Conservation (phyloP, 2,113 vertebrate species). For the Bucco capensis region DNA sequence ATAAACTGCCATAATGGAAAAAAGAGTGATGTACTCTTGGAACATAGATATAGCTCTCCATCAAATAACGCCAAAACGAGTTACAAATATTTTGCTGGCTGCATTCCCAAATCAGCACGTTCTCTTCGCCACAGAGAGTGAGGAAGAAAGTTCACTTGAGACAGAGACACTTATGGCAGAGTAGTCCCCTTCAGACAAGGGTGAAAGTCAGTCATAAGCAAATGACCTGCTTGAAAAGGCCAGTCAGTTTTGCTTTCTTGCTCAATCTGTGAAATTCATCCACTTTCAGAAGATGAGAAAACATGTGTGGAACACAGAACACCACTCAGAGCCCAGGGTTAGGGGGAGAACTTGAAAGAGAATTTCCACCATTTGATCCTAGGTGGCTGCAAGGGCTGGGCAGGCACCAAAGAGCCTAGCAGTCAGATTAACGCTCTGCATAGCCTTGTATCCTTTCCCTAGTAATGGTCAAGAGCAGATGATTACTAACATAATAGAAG, state of each 20-base stretch:
- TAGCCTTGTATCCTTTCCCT: not conserved
- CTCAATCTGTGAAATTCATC: conserved; percentile 13
- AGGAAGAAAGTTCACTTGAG: conserved; percentile 20
- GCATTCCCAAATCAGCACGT: not conserved
- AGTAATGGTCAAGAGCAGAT: not conserved
- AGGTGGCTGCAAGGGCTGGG: not conserved
- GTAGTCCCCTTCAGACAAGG: conserved; percentile 5
- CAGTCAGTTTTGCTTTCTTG: not conserved
- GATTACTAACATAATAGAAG: not conserved
- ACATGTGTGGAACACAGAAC: not conserved
- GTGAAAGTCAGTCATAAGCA: not conserved
- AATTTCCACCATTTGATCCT: not conserved
- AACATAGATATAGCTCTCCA: not conserved
- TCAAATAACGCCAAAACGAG: conserved; percentile 3
- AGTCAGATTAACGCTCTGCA: not conserved
- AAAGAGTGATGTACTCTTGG: not conserved
- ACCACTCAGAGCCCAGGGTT: not conserved
- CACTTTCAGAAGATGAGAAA: conserved; percentile 6
- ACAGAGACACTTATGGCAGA: conserved; percentile 9
- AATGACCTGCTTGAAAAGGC: not conserved
- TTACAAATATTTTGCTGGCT: conserved; percentile 17
- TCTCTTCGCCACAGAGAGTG: not conserved
- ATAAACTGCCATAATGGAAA: not conserved
- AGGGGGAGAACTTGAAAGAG: not conserved
- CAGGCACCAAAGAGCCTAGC: not conserved